These are phyloP conservation scores for Phycodurus eques DNA, from an alignment of 2,113 vertebrate species.

Conservation along the genomic window DNA sequence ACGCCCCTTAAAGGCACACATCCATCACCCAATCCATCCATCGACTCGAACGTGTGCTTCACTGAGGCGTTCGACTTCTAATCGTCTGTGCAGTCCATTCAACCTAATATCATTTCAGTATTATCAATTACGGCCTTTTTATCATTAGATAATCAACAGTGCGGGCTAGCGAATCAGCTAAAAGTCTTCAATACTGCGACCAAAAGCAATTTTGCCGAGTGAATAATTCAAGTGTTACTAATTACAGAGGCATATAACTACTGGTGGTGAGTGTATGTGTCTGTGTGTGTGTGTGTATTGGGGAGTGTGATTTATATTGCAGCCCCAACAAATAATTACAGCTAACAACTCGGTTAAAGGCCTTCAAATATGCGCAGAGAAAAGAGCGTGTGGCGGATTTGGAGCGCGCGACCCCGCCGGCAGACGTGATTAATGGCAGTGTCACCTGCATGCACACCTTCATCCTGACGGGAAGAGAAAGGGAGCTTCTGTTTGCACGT, in stretches of 20 bases:
- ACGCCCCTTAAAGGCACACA: no score
- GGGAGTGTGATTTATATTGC: not conserved
- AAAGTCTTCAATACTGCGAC: not conserved
- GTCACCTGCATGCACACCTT: conserved; percentile 1
- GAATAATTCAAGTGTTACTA: conserved; percentile 9
- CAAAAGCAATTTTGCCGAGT: not conserved
- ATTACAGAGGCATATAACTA: not conserved
- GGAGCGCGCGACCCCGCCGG: not conserved
- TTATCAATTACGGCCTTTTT: conserved; percentile 6
- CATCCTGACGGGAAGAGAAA: not conserved
- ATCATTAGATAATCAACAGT: not conserved
- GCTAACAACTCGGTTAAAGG: not conserved
- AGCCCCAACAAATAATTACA: conserved; percentile 3
- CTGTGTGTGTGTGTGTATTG: not conserved
- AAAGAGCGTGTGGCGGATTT: not conserved
- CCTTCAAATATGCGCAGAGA: conserved; percentile 7
- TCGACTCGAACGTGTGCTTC: not conserved
- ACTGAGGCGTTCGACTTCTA: not conserved
- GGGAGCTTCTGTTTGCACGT: not conserved
- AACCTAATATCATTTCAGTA: not conserved
- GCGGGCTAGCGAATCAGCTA: not conserved
- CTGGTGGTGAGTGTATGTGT: not conserved
- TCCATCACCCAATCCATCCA: no score
- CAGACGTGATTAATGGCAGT: not conserved
- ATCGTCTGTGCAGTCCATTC: not conserved